Base-by-base conservation (phyloP, 2,113 vertebrate genomes). In the Cavia aperea region DNA sequence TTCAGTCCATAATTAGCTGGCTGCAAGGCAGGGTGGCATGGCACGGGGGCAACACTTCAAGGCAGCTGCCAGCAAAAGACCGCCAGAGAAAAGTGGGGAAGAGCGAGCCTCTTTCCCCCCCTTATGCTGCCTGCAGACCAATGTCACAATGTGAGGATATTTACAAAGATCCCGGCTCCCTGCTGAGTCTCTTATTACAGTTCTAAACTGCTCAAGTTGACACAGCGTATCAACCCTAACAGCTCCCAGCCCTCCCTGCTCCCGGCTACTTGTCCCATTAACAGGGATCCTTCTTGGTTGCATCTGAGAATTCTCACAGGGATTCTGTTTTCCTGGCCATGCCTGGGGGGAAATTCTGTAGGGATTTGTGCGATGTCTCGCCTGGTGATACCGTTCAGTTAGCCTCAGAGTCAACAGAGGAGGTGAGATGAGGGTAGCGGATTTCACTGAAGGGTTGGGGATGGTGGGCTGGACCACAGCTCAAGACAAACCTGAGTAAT, bases 361-460 rank as follows among this genome's bases (percentile, higher is more conserved):
- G 4, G 51, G 46, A 66, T 63, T 51, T 49, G 6, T 39, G 43
- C 2, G 24, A 19, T 16, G 4, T 60, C 85, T 86, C 5, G 33
- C 54, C 36, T 66, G 54, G 18, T 5, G 39, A 46, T 39, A 54
- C 68, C 68, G n/a, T 13, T 58, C 39, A 39, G 39, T 39, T 31
- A 0, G 1, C 36, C 73, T 83, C 16, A 31, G 70, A 60, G 5
- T 66, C 19, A 15, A 16, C 49, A 2, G 49, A 18, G 39, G 0
- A 72, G 58, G 16, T 0, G 2, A 86, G 36, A 19, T 21, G 19
- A 6, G 5, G 6, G 2, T 29, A 18, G 46, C 19, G 16, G 58
- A 58, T 7, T 23, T 83, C 24, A 43, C 9, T 16, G 36, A 88
- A 43, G 46, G 29, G 62, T 68, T 60, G 83, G 24, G 39, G 65